Percentiles rank a stretch among this genome's conserved stretches.
Evolutionary conservation across 2,797 vertebrate genomes (phyloP).

Genomic region (Lepus oiostolus): DNA sequence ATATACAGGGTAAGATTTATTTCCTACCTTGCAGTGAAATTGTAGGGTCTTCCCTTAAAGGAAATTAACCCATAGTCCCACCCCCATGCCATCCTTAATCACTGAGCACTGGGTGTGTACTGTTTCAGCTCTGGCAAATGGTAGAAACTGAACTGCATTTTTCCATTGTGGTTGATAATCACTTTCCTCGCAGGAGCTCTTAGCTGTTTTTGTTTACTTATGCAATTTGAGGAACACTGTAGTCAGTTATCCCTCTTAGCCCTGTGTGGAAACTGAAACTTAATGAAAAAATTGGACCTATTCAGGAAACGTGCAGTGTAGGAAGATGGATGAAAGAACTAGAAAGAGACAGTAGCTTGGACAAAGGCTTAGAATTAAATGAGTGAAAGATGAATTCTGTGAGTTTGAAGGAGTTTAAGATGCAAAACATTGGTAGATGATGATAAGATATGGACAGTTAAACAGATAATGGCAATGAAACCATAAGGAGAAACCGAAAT

Average conservation of each 20-base stretch:
- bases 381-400: background rate
- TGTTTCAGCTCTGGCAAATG: background rate
- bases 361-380: background rate
- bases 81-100: background rate
- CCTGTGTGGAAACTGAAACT: background rate
- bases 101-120: background rate
- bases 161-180: background rate
- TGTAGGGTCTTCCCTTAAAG: background rate
- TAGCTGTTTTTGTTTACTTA: background rate
- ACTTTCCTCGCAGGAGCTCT: background rate
- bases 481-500: background rate
- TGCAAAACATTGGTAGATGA: too few relatives aligned
- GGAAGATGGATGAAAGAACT: too few relatives aligned
- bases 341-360: background rate
- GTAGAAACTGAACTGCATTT: background rate
- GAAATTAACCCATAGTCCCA: background rate
- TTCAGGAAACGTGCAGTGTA: background rate
- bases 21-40: background rate
- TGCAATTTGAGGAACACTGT: background rate
- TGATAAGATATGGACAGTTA: background rate
- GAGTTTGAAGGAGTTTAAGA: background rate
- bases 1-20: background rate
- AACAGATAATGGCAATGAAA: accelerated
- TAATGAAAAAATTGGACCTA: background rate
- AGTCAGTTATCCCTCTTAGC: too few relatives aligned